Conservation (phyloP, 2,888 invertebrate species). For the Sclerodermus sp. region DNA sequence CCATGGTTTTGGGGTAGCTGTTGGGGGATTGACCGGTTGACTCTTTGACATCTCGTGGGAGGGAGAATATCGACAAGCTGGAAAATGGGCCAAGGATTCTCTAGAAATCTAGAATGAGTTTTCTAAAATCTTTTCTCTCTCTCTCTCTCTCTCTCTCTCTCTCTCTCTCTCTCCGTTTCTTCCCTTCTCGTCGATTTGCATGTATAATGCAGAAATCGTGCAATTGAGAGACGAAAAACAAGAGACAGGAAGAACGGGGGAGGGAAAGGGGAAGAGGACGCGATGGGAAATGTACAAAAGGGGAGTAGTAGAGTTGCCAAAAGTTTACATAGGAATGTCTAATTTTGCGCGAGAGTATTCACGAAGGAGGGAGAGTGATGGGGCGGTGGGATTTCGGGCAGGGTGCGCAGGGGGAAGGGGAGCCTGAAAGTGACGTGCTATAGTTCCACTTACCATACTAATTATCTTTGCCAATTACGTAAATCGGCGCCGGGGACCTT, state of each 20-base stretch:
- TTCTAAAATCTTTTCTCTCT: too few species aligned
- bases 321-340: conserved; percentile 54
- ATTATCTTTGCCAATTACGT: conserved; percentile 44
- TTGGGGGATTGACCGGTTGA: too few species aligned
- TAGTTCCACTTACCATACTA: conserved; percentile 38
- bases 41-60: too few species aligned
- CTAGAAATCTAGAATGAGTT: too few species aligned
- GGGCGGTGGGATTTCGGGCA: conserved; percentile 15
- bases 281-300: neutral
- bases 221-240: neutral
- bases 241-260: neutral
- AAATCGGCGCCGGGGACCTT: conserved; percentile 23
- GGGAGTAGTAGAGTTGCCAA: conserved; percentile 11
- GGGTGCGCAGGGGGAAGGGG: conserved; percentile 1
- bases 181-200: neutral
- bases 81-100: too few species aligned
- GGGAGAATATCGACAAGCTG: too few species aligned
- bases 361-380: neutral
- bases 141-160: neutral
- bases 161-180: neutral
- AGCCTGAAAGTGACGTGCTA: conserved; percentile 39
- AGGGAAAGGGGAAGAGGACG: neutral
- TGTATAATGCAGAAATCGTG: conserved; percentile 10
- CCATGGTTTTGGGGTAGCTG: too few species aligned
- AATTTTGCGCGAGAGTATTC: conserved; percentile 34